Base-by-base conservation (phyloP, 2,888 invertebrate genomes). In the Gortyna flavago region DNA sequence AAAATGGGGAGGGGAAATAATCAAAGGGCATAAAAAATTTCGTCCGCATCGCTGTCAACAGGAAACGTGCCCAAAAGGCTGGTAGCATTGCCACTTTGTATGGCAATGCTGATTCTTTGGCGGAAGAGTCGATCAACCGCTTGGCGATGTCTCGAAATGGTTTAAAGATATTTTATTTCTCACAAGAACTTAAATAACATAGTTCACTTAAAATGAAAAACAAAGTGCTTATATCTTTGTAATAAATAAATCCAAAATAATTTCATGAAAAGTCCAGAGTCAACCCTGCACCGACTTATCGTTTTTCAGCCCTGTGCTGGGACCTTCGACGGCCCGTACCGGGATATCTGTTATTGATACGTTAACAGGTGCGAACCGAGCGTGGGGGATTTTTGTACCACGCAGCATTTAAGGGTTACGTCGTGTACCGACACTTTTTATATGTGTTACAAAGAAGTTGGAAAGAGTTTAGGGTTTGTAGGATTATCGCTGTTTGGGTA, bases 291-390 rank as follows among this genome's bases (percentile, higher is more conserved):
- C 16, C 64, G 83, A 89, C 90, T 94, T 93, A 94, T 94, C 95
- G 95, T 95, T 95, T 95, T 95, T 95, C 95, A 95, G 93, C 79
- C 79, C 88, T 79, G 85, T 85, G 86, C 85, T 89, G 89, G 88
- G 85, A 86, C 90, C 87, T 83, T 87, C 87, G 87, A 88, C 85
- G 92, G 90, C 91, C 93, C 93, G 91, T 85, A 44, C 73, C 83
- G 90, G 91, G 87, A 91, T 89, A 89, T 90, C 89, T 90, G 88
- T 89, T 93, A 93, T 93, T 91, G 93, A 93, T 92, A 91, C 90
- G 90, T 87, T 90, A 90, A 91, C 90, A 91, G 91, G 90, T 91
- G 92, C 89, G 88, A 88, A 87, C 82, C 81, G 80, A 59, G 79
- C 76, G 83, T 75, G 67, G 80, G 83, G 84, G 80, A 85, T 83